These are phyloP conservation scores for Trachurus trachurus DNA, from an alignment of 2,797 vertebrate genomes.

Conservation along the genomic window DNA sequence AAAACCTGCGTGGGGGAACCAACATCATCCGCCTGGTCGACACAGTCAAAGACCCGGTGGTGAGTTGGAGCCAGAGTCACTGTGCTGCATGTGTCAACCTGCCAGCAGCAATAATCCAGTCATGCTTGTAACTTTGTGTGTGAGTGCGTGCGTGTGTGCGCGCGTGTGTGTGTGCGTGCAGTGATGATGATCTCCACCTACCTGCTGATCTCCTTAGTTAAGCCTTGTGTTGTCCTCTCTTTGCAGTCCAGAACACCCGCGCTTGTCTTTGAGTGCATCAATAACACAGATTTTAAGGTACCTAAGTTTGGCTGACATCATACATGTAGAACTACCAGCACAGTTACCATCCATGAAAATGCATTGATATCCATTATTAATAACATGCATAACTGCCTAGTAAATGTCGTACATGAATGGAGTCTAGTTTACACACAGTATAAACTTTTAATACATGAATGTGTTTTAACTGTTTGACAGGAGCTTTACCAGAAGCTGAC, in stretches of 20 bases:
- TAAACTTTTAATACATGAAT: background rate
- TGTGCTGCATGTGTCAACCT: slow-evolving; percentile 37
- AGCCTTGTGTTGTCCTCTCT: slow-evolving; percentile 81
- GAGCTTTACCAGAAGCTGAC: slow-evolving; percentile 99
- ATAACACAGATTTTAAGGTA: slow-evolving; percentile 99
- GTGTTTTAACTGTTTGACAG: slow-evolving; percentile 79
- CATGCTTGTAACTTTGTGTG: slow-evolving; percentile 35
- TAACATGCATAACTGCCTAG: slow-evolving; percentile 53
- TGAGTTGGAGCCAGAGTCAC: slow-evolving; percentile 65
- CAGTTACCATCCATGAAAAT: slow-evolving; percentile 44
- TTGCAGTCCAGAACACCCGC: slow-evolving; percentile 98
- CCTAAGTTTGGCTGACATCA: slow-evolving; percentile 61
- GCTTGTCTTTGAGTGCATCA: slow-evolving; percentile 99
- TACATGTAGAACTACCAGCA: slow-evolving; percentile 49
- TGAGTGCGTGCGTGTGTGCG: background rate
- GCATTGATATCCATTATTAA: slow-evolving; percentile 60
- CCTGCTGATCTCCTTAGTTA: slow-evolving; percentile 63
- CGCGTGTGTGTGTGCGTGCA: background rate
- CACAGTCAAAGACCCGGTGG: slow-evolving; percentile 98
- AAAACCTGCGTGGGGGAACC: slow-evolving; percentile 97
- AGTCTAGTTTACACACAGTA: background rate
- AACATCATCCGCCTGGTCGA: slow-evolving; percentile 99
- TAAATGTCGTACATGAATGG: slow-evolving; percentile 10
- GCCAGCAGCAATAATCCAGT: slow-evolving; percentile 45
- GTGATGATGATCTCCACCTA: slow-evolving; percentile 45